phyloP scores from a whole-genome alignment of 53 echinoderm and acorn worm species.

The Antedon mediterranea region DNA sequence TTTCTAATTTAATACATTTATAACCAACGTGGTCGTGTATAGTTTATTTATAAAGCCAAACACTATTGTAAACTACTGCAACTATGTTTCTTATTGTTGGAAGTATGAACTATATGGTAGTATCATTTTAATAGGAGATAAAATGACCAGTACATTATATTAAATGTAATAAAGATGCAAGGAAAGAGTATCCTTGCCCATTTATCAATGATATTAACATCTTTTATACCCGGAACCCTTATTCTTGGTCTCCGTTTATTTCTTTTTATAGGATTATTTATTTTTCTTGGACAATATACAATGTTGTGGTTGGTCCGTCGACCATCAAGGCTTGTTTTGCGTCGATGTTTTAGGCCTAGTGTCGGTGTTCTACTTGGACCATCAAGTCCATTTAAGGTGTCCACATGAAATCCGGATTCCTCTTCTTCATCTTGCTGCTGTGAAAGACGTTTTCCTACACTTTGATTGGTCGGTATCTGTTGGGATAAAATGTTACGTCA shows the following conservation, averaged over 20 bases:
- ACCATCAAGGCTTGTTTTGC: constrained; percentile 22
- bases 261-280: constrained; percentile 26
- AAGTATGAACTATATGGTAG: neutral
- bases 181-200: constrained; percentile 73
- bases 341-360: constrained; percentile 19
- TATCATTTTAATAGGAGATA: constrained; percentile 26
- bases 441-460: constrained; percentile 25
- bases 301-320: constrained; percentile 34
- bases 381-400: constrained; percentile 32
- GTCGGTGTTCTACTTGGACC: constrained; percentile 22
- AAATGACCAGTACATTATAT: constrained; percentile 76
- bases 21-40: too few species aligned
- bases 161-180: constrained; percentile 51
- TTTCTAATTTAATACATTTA: too few species aligned
- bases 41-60: too few species aligned
- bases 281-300: constrained; percentile 31
- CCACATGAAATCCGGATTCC: constrained; percentile 35
- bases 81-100: neutral
- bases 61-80: too few species aligned
- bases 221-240: constrained; percentile 32
- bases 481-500: neutral
- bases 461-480: constrained; percentile 7
- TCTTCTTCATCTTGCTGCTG: constrained; percentile 25
- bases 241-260: constrained; percentile 24
- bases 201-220: constrained; percentile 66